Conservation (phyloP, 2,797 vertebrate genomes). For the Lepus townsendii region DNA sequence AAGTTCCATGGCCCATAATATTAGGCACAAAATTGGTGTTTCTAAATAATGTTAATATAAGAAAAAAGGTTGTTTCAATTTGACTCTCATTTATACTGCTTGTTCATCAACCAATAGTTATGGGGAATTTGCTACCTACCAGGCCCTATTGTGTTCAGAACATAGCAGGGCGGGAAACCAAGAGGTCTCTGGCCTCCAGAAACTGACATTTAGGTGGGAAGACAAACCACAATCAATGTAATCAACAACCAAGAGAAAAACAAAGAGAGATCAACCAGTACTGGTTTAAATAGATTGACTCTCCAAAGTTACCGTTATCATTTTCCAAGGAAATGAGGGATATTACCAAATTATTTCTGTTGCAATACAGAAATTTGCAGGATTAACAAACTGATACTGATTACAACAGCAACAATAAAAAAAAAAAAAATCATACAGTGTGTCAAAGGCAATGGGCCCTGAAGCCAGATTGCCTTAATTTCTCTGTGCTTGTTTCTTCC, state of each 20-base stretch:
- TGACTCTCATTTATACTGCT: neutral
- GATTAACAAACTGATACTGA: neutral
- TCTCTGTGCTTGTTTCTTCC: neutral
- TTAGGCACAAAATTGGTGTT: neutral
- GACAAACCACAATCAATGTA: conserved; percentile 31
- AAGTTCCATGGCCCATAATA: neutral
- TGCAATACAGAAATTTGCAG: neutral
- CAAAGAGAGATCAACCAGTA: neutral
- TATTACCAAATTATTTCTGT: neutral
- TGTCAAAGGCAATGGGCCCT: neutral
- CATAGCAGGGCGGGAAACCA: neutral
- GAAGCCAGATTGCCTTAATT: neutral
- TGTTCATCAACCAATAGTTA: conserved; percentile 7
- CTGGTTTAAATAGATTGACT: conserved; percentile 11
- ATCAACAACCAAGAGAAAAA: conserved; percentile 37
- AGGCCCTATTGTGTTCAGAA: neutral
- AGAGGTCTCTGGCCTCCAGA: neutral
- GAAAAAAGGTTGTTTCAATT: conserved; percentile 6
- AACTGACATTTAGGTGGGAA: neutral
- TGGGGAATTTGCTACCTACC: neutral
- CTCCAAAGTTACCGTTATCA: conserved; percentile 33
- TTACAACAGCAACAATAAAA: conserved; percentile 1
- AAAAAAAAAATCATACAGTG: neutral
- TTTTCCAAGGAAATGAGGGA: neutral
- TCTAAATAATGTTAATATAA: neutral